phyloP scores from a whole-genome alignment of 2,113 vertebrate species.

The Corydoras maculifer region DNA sequence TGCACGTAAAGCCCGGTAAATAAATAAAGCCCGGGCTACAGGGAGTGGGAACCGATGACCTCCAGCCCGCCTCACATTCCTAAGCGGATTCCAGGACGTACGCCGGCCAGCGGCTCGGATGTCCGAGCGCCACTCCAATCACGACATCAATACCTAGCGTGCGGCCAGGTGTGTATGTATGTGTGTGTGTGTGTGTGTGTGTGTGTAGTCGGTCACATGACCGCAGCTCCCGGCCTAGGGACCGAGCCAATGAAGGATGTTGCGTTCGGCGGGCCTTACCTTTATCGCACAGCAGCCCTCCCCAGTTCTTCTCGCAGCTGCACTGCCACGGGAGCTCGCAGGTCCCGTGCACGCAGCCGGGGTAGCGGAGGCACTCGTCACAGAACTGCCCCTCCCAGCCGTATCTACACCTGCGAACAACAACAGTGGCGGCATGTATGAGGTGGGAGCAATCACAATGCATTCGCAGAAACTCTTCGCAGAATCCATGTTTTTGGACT shows the following conservation, averaged over 20 bases:
- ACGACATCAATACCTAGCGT: conserved; percentile 56
- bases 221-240: not conserved
- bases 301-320: conserved; percentile 95
- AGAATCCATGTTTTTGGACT: too few relatives aligned
- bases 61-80: conserved; percentile 56
- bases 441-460: too few relatives aligned
- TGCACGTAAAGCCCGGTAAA: conserved; percentile 54
- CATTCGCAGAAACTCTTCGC: too few relatives aligned
- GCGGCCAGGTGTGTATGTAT: not conserved
- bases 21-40: conserved; percentile 63
- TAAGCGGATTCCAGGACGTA: conserved; percentile 56
- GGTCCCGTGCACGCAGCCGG: conserved; percentile 90
- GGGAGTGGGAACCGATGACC: conserved; percentile 52
- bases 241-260: too few relatives aligned
- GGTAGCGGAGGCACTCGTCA: conserved; percentile 83
- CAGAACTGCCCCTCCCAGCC: conserved; percentile 93
- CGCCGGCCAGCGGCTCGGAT: conserved; percentile 53
- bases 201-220: conserved; percentile 20
- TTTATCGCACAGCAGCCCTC: conserved; percentile 91
- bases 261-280: conserved; percentile 59
- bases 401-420: conserved; percentile 80
- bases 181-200: too few relatives aligned
- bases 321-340: conserved; percentile 86
- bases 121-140: conserved; percentile 58
- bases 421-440: not conserved